Conservation (phyloP, 30 jellyfish, hydroid and myxozoan genomes). For the Catostylus mosaicus region DNA sequence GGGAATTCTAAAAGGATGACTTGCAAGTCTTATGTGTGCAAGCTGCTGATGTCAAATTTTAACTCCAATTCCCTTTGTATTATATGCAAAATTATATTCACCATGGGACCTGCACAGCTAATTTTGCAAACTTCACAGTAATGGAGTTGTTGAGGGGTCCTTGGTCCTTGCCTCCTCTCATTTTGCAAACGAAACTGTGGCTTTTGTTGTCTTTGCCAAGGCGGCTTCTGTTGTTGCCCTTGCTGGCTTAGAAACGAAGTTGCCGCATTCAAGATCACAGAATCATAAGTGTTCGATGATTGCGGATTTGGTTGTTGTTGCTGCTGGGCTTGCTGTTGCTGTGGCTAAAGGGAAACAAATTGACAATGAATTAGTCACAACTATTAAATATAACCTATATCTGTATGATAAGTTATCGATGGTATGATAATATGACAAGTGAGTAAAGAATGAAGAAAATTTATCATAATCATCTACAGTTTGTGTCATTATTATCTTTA, state of each 20-base stretch:
- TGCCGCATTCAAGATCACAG: conserved; percentile 95
- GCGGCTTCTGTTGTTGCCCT: conserved; percentile 76
- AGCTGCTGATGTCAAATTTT: too few relatives aligned
- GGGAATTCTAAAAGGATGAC: too few relatives aligned
- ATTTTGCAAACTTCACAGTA: conserved; percentile 98
- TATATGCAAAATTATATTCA: conserved; percentile 6
- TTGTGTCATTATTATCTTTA: too few relatives aligned
- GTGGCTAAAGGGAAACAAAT: conserved; percentile 34
- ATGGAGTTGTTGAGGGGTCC: conserved; percentile 91
- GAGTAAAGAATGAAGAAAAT: too few relatives aligned
- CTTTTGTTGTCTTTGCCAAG: conserved; percentile 91
- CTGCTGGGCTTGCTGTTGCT: conserved; percentile 65
- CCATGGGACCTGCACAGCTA: conserved; percentile 99
- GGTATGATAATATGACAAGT: too few relatives aligned
- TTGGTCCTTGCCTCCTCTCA: conserved; percentile 75
- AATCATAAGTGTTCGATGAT: conserved; percentile 85
- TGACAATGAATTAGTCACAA: too few relatives aligned
- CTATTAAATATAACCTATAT: too few relatives aligned
- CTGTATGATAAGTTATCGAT: too few relatives aligned
- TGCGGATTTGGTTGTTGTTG: conserved; percentile 37
- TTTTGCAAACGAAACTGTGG: conserved; percentile 86
- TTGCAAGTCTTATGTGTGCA: too few relatives aligned
- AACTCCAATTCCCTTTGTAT: too few relatives aligned
- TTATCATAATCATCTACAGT: too few relatives aligned
- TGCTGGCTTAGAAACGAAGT: conserved; percentile 92